Evolutionary conservation across 92 coral and sea anemone species (phyloP).

Genomic region (Phymanthus crucifer): DNA sequence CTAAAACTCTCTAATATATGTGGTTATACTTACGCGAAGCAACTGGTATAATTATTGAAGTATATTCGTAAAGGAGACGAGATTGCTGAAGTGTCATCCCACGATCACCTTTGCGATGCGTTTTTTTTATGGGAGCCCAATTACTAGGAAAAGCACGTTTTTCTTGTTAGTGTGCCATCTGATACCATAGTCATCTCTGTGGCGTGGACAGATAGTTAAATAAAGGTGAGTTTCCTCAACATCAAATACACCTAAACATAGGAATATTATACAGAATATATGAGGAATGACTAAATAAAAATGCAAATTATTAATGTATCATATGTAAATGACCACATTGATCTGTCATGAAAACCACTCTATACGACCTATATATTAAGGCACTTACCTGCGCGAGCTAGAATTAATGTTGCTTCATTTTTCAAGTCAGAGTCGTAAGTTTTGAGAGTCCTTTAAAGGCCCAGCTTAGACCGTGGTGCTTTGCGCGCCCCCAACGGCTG

Average conservation of each 20-base stretch:
- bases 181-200: not conserved
- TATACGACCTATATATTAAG: not conserved
- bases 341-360: not conserved
- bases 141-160: too few relatives aligned
- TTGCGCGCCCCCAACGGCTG: too few relatives aligned
- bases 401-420: constrained; percentile 49
- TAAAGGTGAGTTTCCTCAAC: constrained; percentile 46
- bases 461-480: too few relatives aligned
- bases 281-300: too few relatives aligned
- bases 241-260: constrained; percentile 45
- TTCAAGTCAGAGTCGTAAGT: too few relatives aligned
- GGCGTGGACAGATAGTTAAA: constrained; percentile 58
- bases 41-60: constrained; percentile 45
- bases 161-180: not conserved
- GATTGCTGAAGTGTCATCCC: constrained; percentile 51
- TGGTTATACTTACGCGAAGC: constrained; percentile 36
- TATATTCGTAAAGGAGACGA: constrained; percentile 22
- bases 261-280: not conserved
- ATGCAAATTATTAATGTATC: not conserved
- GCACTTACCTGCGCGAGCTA: constrained; percentile 62
- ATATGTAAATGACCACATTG: not conserved
- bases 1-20: too few relatives aligned
- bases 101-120: constrained; percentile 50
- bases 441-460: too few relatives aligned
- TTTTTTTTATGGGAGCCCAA: too few relatives aligned